These are phyloP conservation scores for Coleophora flavipennella DNA, from an alignment of 2,888 invertebrate species.

Conservation along the genomic window DNA sequence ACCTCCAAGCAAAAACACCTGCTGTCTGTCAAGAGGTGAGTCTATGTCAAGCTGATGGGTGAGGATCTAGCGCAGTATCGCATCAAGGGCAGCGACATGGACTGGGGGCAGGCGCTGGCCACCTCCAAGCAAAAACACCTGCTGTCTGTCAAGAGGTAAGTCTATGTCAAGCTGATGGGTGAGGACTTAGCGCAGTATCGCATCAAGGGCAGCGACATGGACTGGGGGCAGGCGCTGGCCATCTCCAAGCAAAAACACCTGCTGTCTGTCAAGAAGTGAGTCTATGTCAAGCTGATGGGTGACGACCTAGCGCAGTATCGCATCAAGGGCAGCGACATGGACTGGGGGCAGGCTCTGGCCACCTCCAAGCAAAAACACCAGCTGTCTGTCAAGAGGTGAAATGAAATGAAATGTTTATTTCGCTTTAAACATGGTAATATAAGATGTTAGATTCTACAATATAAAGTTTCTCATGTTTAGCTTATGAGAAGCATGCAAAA, in stretches of 20 bases:
- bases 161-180: conserved; percentile 77
- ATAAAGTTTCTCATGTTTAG: too few species aligned
- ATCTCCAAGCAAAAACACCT: conserved; percentile 65
- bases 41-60: conserved; percentile 76
- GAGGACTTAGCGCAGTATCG: conserved; percentile 86
- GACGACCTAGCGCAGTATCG: conserved; percentile 19
- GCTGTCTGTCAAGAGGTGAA: conserved; percentile 80
- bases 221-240: conserved; percentile 80
- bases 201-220: conserved; percentile 89
- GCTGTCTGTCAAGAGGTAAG: conserved; percentile 78
- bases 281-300: too few species aligned
- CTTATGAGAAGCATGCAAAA: too few species aligned
- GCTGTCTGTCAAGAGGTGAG: conserved; percentile 78
- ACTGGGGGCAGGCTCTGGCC: conserved; percentile 80
- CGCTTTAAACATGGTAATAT: too few species aligned
- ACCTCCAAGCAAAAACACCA: conserved; percentile 65
- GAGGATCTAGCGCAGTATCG: conserved; percentile 86
- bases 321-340: conserved; percentile 89
- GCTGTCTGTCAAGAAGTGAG: conserved; percentile 78
- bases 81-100: conserved; percentile 89
- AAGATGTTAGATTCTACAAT: too few species aligned
- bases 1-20: conserved; percentile 64
- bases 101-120: conserved; percentile 80
- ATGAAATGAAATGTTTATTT: too few species aligned
- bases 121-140: conserved; percentile 64